phyloP scores from a whole-genome alignment of 2,888 invertebrate genomes.

The Corbicula japonica region DNA sequence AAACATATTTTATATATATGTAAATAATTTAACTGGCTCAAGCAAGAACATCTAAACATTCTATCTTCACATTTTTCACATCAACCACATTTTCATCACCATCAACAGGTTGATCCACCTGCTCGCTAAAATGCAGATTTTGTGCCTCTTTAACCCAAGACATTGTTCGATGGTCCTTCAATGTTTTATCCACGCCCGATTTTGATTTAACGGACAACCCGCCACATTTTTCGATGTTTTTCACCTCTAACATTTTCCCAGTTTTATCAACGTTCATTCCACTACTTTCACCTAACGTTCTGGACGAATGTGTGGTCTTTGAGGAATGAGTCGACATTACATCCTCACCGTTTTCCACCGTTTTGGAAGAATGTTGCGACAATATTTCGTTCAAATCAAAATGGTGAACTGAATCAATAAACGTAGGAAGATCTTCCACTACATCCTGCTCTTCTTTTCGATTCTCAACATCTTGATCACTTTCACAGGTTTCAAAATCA shows the following conservation, averaged over 20 bases:
- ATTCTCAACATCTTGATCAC: slow-evolving; percentile 45
- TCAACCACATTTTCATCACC: slow-evolving; percentile 23
- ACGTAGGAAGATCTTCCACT: slow-evolving; percentile 73
- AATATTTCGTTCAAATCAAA: slow-evolving; percentile 79
- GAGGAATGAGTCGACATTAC: slow-evolving; percentile 82
- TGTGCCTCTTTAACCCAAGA: slow-evolving; percentile 84
- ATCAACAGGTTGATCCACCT: slow-evolving; percentile 29
- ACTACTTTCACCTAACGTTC: slow-evolving; percentile 77
- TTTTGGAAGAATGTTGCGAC: slow-evolving; percentile 83
- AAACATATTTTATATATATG: no score
- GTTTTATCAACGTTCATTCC: slow-evolving; percentile 65
- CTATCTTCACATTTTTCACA: slow-evolving; percentile 25
- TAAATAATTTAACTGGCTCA: no score
- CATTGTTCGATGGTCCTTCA: slow-evolving; percentile 80
- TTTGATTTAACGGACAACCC: slow-evolving; percentile 51
- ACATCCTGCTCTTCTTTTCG: slow-evolving; percentile 64
- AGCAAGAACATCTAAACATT: slow-evolving; percentile 45
- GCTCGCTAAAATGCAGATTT: slow-evolving; percentile 63
- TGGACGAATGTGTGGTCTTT: slow-evolving; percentile 77
- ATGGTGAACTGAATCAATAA: slow-evolving; percentile 83
- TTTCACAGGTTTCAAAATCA: slow-evolving; percentile 23
- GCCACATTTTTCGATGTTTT: slow-evolving; percentile 30
- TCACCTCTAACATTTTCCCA: slow-evolving; percentile 36
- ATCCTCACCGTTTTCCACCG: slow-evolving; percentile 79
- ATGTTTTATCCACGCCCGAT: slow-evolving; percentile 71